Conservation (phyloP, 2,113 vertebrate species). For the Sphaerodactylus townsendi region DNA sequence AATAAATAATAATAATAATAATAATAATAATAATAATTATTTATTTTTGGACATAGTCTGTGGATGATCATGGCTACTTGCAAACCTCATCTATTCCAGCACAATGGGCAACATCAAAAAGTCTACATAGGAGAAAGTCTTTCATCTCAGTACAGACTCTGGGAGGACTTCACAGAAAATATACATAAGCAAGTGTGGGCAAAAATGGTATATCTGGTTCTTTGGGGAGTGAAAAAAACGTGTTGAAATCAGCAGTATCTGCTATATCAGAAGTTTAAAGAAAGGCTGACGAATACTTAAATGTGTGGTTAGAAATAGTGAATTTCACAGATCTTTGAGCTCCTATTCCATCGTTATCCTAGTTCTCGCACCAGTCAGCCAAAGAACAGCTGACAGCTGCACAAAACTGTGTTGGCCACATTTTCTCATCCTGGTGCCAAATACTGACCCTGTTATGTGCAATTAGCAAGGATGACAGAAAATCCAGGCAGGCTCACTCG, state of each 20-base stretch:
- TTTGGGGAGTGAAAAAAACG: not conserved
- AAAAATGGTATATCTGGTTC: not conserved
- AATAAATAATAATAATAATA: too few species aligned
- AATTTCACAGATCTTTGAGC: conserved; percentile 32
- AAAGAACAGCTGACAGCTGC: conserved; percentile 7
- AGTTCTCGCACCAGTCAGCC: not conserved
- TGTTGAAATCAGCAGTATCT: not conserved
- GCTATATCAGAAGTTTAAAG: not conserved
- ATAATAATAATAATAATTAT: too few species aligned
- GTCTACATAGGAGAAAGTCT: not conserved
- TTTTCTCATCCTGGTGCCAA: conserved; percentile 29
- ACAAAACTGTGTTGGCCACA: conserved; percentile 11
- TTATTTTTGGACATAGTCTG: too few species aligned
- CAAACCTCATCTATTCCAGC: too few species aligned
- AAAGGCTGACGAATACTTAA: conserved; percentile 35
- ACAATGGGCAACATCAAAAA: too few species aligned
- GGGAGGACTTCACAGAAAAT: not conserved
- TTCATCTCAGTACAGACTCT: not conserved
- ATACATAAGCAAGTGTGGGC: not conserved
- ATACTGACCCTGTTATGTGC: conserved; percentile 16
- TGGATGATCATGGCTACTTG: too few species aligned
- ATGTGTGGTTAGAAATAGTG: conserved; percentile 28
- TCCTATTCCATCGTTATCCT: not conserved
- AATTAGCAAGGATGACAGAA: conserved; percentile 42
- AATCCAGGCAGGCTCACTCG: not conserved